A percentile compares a stretch with the other conserved stretches of the same genome.
Conservation (phyloP, 2,888 invertebrate genomes). For the Pinctada fucata region DNA sequence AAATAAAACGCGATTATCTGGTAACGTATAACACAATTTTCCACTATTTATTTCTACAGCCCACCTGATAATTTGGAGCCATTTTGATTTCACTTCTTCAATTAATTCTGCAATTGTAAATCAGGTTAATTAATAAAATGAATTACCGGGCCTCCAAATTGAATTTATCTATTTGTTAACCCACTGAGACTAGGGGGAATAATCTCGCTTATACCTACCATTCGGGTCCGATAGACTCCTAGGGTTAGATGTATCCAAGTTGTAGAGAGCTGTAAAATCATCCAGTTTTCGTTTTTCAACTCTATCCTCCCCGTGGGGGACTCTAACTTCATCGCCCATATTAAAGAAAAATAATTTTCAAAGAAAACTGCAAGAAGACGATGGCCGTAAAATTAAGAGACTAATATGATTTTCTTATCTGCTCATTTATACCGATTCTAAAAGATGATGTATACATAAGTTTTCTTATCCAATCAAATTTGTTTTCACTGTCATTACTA, state of each 20-base stretch:
- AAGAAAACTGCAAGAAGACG: slow-evolving; percentile 33
- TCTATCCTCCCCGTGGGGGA: slow-evolving; percentile 70
- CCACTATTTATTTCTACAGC: slow-evolving; percentile 21
- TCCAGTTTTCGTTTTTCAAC: slow-evolving; percentile 82
- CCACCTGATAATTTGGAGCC: slow-evolving; percentile 38
- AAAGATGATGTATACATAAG: slow-evolving; percentile 36
- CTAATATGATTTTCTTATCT: slow-evolving; percentile 60
- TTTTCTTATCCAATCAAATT: slow-evolving; percentile 53
- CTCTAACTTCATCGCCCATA: slow-evolving; percentile 72
- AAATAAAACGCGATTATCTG: slow-evolving; percentile 56
- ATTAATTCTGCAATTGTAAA: slow-evolving; percentile 39
- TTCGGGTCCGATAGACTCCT: slow-evolving; percentile 57
- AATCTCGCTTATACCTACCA: slow-evolving; percentile 53
- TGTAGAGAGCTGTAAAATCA: slow-evolving; percentile 92
- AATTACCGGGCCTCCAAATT: slow-evolving; percentile 43
- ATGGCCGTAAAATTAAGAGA: slow-evolving; percentile 54
- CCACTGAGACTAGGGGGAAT: slow-evolving; percentile 17
- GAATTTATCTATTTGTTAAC: slow-evolving; percentile 37
- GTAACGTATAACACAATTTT: slow-evolving; percentile 39
- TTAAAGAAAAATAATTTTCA: slow-evolving; percentile 36
- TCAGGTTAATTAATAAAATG: slow-evolving; percentile 52
- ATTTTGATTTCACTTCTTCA: slow-evolving; percentile 43
- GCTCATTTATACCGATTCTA: slow-evolving; percentile 50
- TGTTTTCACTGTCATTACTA: slow-evolving; percentile 34
- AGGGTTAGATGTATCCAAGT: slow-evolving; percentile 78